These are phyloP conservation scores for Drosophila leontia DNA, from an alignment of 1,140 invertebrate species.

Conservation along the genomic window DNA sequence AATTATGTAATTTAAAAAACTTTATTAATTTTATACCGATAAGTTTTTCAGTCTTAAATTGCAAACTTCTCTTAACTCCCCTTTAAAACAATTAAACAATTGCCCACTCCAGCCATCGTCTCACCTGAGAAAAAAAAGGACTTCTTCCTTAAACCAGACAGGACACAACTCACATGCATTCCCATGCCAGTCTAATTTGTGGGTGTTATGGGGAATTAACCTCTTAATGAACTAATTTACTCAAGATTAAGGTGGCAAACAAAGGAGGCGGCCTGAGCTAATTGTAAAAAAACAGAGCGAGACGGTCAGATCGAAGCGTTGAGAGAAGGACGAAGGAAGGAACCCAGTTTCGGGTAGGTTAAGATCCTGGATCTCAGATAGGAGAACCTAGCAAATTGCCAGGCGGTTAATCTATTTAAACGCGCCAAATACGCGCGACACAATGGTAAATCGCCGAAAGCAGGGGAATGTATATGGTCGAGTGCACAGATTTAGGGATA, in stretches of 20 bases:
- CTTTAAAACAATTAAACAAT: slow-evolving; percentile 40
- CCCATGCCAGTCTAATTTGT: slow-evolving; percentile 68
- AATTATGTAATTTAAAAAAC: neutral
- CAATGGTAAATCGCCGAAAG: slow-evolving; percentile 52
- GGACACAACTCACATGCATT: slow-evolving; percentile 22
- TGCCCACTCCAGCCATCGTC: slow-evolving; percentile 12
- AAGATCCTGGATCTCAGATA: slow-evolving; percentile 61
- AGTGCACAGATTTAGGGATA: slow-evolving; percentile 83
- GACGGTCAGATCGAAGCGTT: slow-evolving; percentile 8
- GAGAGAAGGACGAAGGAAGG: neutral
- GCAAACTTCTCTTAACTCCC: neutral
- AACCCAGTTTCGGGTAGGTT: slow-evolving; percentile 20
- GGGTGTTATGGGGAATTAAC: slow-evolving; percentile 84
- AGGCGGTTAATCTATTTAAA: slow-evolving; percentile 85
- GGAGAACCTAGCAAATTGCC: slow-evolving; percentile 73
- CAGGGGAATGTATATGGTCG: slow-evolving; percentile 53
- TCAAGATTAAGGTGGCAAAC: slow-evolving; percentile 81
- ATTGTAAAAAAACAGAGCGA: slow-evolving; percentile 56
- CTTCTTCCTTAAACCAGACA: slow-evolving; percentile 6
- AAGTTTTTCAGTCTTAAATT: neutral
- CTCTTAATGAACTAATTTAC: slow-evolving; percentile 85
- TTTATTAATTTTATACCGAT: neutral
- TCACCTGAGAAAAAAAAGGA: slow-evolving; percentile 16
- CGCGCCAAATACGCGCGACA: slow-evolving; percentile 82
- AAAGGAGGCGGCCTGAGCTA: slow-evolving; percentile 77